Conservation (phyloP, 2,113 vertebrate genomes). For the Macrotus californicus region DNA sequence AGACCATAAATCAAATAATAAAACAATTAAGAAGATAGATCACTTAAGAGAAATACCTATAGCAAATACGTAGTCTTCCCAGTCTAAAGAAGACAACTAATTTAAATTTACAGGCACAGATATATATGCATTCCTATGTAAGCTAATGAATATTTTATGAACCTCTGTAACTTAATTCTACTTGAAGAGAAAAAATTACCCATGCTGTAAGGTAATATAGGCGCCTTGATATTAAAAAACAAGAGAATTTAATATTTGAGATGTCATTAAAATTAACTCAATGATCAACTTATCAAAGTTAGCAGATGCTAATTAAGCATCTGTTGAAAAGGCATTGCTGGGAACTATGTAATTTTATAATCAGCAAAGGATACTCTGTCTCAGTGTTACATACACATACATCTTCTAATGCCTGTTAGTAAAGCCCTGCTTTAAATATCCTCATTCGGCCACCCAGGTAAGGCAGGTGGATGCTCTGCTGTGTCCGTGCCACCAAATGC, state of each 20-base stretch:
- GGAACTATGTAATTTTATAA: not conserved
- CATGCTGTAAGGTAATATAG: not conserved
- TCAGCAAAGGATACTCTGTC: not conserved
- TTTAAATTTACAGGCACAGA: not conserved
- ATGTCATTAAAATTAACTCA: not conserved
- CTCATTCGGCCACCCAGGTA: not conserved
- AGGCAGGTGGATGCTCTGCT: not conserved
- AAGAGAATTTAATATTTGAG: constrained; percentile 23
- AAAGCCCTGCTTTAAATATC: not conserved
- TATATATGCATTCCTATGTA: not conserved
- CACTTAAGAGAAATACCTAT: not conserved
- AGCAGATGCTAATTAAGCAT: not conserved
- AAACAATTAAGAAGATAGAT: not conserved
- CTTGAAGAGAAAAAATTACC: not conserved
- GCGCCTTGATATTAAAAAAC: not conserved
- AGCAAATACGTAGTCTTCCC: not conserved
- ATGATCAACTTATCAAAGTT: not conserved
- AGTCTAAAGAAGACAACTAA: not conserved
- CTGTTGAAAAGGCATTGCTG: not conserved
- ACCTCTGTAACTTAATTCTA: constrained; percentile 21
- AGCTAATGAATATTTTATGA: constrained; percentile 35
- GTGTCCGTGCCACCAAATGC: not conserved
- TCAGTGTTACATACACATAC: not conserved
- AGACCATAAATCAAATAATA: not conserved
- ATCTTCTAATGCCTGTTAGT: not conserved